Evolutionary conservation across 2,888 invertebrate species (phyloP), one percentile per base, ranked within the genome.

Genomic region (Aporophyla lueneburgensis): DNA sequence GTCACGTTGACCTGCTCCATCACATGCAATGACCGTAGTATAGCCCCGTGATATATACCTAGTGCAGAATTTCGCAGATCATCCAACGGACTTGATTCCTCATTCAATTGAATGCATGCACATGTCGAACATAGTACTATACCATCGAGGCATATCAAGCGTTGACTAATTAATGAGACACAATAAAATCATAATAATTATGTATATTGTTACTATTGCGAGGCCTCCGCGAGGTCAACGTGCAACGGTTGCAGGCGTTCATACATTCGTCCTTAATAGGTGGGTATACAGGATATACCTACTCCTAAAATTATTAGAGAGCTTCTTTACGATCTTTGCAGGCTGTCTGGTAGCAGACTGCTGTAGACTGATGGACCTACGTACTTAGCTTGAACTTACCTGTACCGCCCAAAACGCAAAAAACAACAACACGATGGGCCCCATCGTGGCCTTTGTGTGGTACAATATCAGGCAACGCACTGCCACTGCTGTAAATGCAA

Each of bases 331-430:
- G 43, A 46, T 46, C 43, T 46, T 46, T 2, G 43, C 43, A 46
- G 10, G 43, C 10, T 46, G 43, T 10, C 43, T 46, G 43, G 43
- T 46, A 46, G 12, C 43, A 46, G 43, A 46, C 43, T 46, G 43
- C 10, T 46, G 43, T 46, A 46, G 43, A 10, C 43, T 46, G 43
- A 46, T 46, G 9, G 10, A 46, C 43, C 10, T 46, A 46, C 43
- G 10, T 46, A 10, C 10, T 46, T 46, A 46, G 21, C 5, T 43
- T 21, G 7, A 27, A 19, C 54, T 65, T 76, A 86, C 87, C 87
- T 80, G 80, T 9, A 69, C 33, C 46, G 74, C 49, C 53, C 51
- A 81, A 24, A 85, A 63, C 14, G 54, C 21, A 43, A 77, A 21
- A 16, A 80, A 72, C 21, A 78, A 73, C 33, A 73, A 62, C 24